Evolutionary conservation across 2,888 invertebrate species (phyloP).

Genomic region (Stenodera caucasica): DNA sequence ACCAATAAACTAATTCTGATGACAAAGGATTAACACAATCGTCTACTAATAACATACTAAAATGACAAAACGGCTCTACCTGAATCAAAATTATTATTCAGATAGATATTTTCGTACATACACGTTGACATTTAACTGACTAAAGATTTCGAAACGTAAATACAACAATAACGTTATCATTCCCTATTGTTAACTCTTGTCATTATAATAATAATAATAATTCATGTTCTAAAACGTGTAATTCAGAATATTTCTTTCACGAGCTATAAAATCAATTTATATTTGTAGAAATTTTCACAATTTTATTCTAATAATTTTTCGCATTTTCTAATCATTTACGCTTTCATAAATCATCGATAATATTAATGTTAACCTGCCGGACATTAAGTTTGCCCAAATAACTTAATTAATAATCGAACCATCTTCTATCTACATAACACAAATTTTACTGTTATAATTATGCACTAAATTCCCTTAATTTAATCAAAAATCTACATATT

Average conservation of each 20-base stretch:
- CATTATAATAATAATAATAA: too few species aligned
- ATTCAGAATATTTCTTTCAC: too few species aligned
- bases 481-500: neutral
- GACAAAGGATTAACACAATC: constrained; percentile 26
- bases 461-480: neutral
- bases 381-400: neutral
- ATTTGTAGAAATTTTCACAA: constrained; percentile 28
- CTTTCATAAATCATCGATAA: constrained; percentile 13
- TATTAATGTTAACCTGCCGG: neutral
- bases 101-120: constrained; percentile 28
- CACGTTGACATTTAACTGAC: too few species aligned
- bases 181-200: too few species aligned
- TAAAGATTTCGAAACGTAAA: constrained; percentile 36
- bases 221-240: too few species aligned
- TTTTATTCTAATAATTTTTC: constrained; percentile 20
- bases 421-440: neutral
- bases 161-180: constrained; percentile 25
- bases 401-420: constrained; percentile 7
- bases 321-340: constrained; percentile 17
- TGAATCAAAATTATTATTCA: constrained; percentile 39
- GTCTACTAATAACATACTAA: constrained; percentile 22
- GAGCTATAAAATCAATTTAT: constrained; percentile 29
- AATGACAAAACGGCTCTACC: constrained; percentile 31
- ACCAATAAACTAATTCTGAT: constrained; percentile 28
- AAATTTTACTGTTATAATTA: neutral